phyloP scores from a whole-genome alignment of 1,140 invertebrate species.

The Lineus longissimus region DNA sequence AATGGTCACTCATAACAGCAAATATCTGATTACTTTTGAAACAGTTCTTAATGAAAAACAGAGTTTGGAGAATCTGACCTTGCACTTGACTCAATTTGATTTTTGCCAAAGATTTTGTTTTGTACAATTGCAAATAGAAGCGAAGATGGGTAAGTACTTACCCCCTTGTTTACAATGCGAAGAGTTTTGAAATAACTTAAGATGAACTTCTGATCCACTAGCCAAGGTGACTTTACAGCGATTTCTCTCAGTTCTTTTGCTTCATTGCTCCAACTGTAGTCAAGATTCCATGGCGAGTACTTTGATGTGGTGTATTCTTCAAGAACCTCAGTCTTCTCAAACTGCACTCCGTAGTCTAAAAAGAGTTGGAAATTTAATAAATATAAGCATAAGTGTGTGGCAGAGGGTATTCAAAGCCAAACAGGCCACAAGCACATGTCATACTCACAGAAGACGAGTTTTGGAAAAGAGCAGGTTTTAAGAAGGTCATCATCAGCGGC shows the following conservation, averaged over 20 bases:
- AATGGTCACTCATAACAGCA: no score
- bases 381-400: background rate
- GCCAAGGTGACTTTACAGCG: conserved; percentile 46
- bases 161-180: conserved; percentile 42
- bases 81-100: no score
- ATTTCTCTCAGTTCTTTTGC: conserved; percentile 43
- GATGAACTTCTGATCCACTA: conserved; percentile 46
- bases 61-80: no score
- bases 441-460: background rate
- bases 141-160: no score
- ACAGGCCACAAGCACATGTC: background rate
- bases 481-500: no score
- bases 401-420: background rate
- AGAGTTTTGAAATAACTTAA: conserved; percentile 46
- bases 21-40: no score
- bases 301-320: conserved; percentile 42
- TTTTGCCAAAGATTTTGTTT: no score
- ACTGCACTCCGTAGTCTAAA: conserved; percentile 39
- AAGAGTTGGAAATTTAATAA: conserved; percentile 10
- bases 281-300: conserved; percentile 48
- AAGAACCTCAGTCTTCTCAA: conserved; percentile 43
- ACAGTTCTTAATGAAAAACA: no score
- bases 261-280: conserved; percentile 51
- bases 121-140: no score
- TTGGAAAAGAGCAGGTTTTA: background rate